A percentile compares a stretch with the other conserved stretches of the same genome.
Evolutionary conservation across 2,888 invertebrate genomes (phyloP).

Genomic region (Furcula furcula): DNA sequence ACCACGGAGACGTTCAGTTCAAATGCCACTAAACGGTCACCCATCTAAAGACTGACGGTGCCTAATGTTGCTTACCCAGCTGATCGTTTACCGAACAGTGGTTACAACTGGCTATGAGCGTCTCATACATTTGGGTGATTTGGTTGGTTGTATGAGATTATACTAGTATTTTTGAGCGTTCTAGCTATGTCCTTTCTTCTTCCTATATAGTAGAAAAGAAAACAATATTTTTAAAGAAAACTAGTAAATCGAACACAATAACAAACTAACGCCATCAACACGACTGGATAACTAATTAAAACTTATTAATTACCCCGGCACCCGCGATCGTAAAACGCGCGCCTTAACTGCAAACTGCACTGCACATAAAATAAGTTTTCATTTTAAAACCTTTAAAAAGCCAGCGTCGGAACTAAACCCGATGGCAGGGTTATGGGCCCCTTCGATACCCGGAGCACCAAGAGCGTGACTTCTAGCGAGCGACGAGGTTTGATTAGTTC

Average conservation of each 20-base stretch:
- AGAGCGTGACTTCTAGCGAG: conserved; percentile 62
- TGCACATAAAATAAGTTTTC: conserved; percentile 62
- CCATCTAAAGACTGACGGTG: too few relatives aligned
- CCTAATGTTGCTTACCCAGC: too few relatives aligned
- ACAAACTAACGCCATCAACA: conserved; percentile 30
- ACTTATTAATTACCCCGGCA: conserved; percentile 67
- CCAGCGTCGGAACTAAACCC: conserved; percentile 27
- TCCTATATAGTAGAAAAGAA: too few relatives aligned
- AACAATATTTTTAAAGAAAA: conserved; percentile 5
- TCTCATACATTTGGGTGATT: too few relatives aligned
- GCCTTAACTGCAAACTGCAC: conserved; percentile 38
- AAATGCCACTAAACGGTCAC: too few relatives aligned
- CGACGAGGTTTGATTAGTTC: conserved; percentile 51
- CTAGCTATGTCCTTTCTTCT: too few relatives aligned
- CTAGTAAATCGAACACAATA: conserved; percentile 26
- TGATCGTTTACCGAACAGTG: too few relatives aligned
- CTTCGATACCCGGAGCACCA: conserved; percentile 15
- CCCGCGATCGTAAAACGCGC: conserved; percentile 56
- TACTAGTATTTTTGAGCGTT: too few relatives aligned
- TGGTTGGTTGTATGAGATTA: too few relatives aligned
- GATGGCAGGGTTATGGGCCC: conserved; percentile 9
- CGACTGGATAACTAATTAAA: conserved; percentile 60
- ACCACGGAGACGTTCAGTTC: too few relatives aligned
- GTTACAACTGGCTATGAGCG: too few relatives aligned
- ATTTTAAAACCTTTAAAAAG: conserved; percentile 57